phyloP scores from a whole-genome alignment of 1,140 invertebrate species.

The Ceratina japonica region DNA sequence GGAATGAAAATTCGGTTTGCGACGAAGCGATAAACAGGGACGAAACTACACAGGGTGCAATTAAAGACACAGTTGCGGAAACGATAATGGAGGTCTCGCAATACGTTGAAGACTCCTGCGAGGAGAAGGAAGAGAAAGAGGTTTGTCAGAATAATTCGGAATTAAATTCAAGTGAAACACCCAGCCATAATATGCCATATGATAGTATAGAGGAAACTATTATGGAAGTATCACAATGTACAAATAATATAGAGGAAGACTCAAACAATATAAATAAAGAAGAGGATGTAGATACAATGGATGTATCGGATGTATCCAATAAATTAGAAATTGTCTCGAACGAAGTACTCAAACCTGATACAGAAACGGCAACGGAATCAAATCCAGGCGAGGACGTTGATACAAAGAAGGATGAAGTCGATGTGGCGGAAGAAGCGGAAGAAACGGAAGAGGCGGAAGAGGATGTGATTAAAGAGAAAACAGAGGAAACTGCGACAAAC shows the following conservation, averaged over 20 bases:
- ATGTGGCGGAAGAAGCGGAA: conserved; percentile 20
- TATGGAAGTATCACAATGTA: conserved; percentile 67
- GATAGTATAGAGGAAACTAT: conserved; percentile 70
- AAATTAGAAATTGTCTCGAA: conserved; percentile 22
- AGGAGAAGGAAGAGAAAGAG: conserved; percentile 43
- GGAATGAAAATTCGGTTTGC: conserved; percentile 32
- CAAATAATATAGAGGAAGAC: conserved; percentile 40
- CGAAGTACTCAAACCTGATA: conserved; percentile 14
- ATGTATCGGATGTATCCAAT: not conserved
- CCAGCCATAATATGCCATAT: conserved; percentile 54
- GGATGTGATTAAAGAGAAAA: not conserved
- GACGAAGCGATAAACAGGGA: conserved; percentile 5
- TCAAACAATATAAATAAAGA: conserved; percentile 11
- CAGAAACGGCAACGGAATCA: not conserved
- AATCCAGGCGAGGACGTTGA: not conserved
- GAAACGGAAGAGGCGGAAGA: conserved; percentile 33
- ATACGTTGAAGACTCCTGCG: conserved; percentile 53
- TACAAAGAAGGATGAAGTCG: conserved; percentile 19
- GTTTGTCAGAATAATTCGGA: conserved; percentile 11
- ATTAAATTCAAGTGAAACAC: conserved; percentile 8
- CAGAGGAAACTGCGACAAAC: not conserved
- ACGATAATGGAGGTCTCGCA: conserved; percentile 76
- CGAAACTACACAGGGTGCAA: conserved; percentile 13
- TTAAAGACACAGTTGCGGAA: conserved; percentile 71
- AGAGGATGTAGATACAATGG: not conserved